These are phyloP conservation scores for Pogonocherus hispidulus DNA, from an alignment of 2,888 invertebrate species.

Conservation along the genomic window DNA sequence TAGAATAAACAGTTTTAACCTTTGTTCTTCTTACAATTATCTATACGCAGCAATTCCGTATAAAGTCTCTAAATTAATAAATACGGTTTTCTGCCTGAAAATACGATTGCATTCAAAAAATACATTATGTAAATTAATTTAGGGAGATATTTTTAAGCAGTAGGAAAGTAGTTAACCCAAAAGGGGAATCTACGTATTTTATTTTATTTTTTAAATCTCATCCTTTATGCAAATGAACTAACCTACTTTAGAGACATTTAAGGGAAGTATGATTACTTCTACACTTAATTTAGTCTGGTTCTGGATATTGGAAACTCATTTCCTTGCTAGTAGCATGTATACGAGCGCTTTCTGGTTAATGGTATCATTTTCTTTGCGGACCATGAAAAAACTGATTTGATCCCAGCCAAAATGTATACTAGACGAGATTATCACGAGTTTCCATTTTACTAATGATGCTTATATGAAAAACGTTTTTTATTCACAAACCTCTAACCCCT, in stretches of 20 bases:
- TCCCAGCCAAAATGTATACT: neutral
- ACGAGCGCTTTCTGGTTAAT: neutral
- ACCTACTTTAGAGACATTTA: neutral
- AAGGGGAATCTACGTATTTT: conserved; percentile 15
- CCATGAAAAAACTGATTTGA: conserved; percentile 10
- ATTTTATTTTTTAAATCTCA: conserved; percentile 3
- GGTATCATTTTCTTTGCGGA: neutral
- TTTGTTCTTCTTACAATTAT: too few relatives aligned
- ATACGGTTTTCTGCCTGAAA: too few relatives aligned
- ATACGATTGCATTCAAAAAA: too few relatives aligned
- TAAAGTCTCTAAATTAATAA: too few relatives aligned
- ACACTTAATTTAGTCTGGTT: conserved; percentile 15
- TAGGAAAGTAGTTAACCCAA: too few relatives aligned
- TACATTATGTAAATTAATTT: too few relatives aligned
- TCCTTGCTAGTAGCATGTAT: neutral
- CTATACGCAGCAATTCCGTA: too few relatives aligned
- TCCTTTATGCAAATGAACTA: conserved; percentile 16
- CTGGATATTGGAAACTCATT: conserved; percentile 11
- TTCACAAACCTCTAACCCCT: neutral
- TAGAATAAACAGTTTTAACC: too few relatives aligned
- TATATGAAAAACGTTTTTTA: neutral
- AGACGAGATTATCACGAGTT: neutral
- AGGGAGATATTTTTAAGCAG: too few relatives aligned
- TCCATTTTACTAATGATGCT: conserved; percentile 2
- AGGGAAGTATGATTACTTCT: conserved; percentile 13